phyloP scores from a whole-genome alignment of 2,797 vertebrate species.

The Pipistrellus pipistrellus region DNA sequence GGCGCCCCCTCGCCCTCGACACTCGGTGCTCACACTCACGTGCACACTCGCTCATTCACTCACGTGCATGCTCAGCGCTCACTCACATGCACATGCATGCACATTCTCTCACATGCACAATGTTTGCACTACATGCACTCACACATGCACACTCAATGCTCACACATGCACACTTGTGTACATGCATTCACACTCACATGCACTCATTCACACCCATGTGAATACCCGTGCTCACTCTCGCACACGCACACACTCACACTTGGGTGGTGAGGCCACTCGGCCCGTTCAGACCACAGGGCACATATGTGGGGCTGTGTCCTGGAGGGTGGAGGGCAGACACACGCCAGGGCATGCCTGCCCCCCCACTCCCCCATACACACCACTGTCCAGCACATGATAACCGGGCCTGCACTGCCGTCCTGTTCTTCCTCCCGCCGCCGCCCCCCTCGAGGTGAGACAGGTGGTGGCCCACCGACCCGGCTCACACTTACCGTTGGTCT shows the following conservation, averaged over 20 bases:
- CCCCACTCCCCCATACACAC: rapidly evolving
- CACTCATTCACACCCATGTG: background rate
- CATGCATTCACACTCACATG: background rate
- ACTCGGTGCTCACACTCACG: background rate
- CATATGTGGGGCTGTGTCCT: background rate
- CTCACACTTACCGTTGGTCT: slow-evolving; percentile 88
- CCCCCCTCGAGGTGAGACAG: no score
- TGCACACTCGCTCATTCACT: no score
- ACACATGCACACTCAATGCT: background rate
- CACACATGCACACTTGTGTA: background rate
- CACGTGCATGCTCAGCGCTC: rapidly evolving
- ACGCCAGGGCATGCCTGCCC: rapidly evolving
- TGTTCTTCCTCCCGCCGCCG: background rate
- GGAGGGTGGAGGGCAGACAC: background rate
- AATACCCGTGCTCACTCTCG: background rate
- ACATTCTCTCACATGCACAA: no score
- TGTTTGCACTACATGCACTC: no score
- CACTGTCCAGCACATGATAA: rapidly evolving
- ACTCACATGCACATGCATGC: background rate
- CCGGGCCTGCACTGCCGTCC: background rate
- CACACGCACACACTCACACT: background rate
- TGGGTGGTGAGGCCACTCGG: background rate
- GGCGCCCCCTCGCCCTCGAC: background rate
- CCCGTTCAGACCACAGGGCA: background rate
- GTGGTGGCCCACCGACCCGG: background rate